Evolutionary conservation across 2,797 vertebrate genomes (phyloP).

Genomic region (Spheniscus humboldti): DNA sequence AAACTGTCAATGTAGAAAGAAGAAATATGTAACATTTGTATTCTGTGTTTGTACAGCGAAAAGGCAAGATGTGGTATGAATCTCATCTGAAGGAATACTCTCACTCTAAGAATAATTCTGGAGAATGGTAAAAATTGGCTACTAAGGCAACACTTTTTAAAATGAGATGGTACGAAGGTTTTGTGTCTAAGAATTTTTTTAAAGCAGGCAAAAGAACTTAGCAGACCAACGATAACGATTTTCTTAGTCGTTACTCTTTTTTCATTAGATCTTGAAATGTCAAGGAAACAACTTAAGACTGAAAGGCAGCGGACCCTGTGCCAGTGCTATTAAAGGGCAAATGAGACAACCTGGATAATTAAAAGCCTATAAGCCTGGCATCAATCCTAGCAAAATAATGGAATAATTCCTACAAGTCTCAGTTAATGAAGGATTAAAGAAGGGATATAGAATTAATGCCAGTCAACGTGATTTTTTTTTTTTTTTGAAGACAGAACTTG

Average conservation of each 20-base stretch:
- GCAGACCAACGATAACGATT: not conserved
- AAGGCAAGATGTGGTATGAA: not conserved
- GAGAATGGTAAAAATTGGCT: not conserved
- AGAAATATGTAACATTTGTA: not conserved
- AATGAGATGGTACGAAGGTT: accelerated
- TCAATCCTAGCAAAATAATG: not conserved
- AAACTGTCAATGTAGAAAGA: not conserved
- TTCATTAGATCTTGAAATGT: not conserved
- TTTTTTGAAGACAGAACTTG: not conserved
- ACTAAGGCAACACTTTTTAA: not conserved
- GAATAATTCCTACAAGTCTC: not conserved
- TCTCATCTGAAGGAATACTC: not conserved
- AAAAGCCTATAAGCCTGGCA: not conserved
- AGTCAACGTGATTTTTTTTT: not conserved
- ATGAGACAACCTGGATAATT: slow-evolving; percentile 13
- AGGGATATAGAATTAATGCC: not conserved
- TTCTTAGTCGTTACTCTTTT: not conserved
- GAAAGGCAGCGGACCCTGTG: not conserved
- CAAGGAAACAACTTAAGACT: not conserved
- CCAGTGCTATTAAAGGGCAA: not conserved
- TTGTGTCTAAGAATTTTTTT: not conserved
- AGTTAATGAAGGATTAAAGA: not conserved
- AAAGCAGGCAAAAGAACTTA: not conserved
- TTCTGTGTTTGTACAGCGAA: not conserved
- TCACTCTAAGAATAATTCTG: not conserved